phyloP scores from a whole-genome alignment of 2,888 invertebrate genomes.

The Megaustenia siamemsis region DNA sequence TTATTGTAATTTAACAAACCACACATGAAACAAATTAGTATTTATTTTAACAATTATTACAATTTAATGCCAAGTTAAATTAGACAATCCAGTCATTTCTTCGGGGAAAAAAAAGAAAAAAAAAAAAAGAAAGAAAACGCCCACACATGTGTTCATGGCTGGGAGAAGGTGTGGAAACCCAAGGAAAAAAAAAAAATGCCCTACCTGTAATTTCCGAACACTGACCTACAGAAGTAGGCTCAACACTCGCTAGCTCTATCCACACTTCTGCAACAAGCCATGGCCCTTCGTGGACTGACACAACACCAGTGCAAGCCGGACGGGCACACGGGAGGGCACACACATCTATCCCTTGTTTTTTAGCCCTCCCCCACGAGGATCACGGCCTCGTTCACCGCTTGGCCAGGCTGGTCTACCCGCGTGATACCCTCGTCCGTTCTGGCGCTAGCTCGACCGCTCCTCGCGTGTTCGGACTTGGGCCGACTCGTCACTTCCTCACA shows the following conservation, averaged over 20 bases:
- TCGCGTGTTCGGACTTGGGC: background rate
- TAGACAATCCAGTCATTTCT: too few relatives aligned
- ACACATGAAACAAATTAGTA: too few relatives aligned
- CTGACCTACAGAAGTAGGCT: background rate
- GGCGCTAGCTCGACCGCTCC: background rate
- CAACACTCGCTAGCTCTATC: background rate
- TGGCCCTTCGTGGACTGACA: background rate
- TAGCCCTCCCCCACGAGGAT: background rate
- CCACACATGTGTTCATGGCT: too few relatives aligned
- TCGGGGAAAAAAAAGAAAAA: too few relatives aligned
- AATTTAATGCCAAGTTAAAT: too few relatives aligned
- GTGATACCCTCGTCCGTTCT: background rate
- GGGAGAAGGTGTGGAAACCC: too few relatives aligned
- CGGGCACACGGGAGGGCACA: background rate
- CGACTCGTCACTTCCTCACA: background rate
- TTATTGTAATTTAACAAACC: too few relatives aligned
- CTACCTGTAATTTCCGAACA: background rate
- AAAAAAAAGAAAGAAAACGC: too few relatives aligned
- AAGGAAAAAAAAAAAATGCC: too few relatives aligned
- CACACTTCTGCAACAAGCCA: slow-evolving; percentile 23
- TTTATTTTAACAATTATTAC: too few relatives aligned
- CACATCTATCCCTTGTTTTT: slow-evolving; percentile 1
- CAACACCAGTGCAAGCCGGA: slow-evolving; percentile 9
- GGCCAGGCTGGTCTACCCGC: slow-evolving; percentile 2
- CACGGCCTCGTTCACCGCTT: background rate